These are phyloP conservation scores for Erebia aethiops DNA, from an alignment of 2,888 invertebrate genomes.

Conservation along the genomic window DNA sequence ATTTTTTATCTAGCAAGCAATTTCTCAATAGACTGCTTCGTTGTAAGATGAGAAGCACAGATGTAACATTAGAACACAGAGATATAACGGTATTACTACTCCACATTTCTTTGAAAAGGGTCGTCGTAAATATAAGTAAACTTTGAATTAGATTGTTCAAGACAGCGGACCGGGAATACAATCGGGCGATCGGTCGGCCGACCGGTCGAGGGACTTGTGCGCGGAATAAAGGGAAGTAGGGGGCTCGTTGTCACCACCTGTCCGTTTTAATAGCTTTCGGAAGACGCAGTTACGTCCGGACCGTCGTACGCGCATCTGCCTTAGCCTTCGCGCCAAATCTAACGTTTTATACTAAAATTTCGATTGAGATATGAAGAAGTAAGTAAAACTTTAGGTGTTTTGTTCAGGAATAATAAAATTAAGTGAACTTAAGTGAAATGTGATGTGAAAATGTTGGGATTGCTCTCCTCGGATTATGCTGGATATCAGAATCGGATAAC, in stretches of 20 bases:
- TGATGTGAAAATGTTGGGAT: slow-evolving; percentile 67
- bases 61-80: slow-evolving; percentile 33
- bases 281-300: slow-evolving; percentile 67
- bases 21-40: slow-evolving; percentile 21
- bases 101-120: slow-evolving; percentile 34
- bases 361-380: not conserved
- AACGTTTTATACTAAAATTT: slow-evolving; percentile 31
- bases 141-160: slow-evolving; percentile 34
- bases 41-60: slow-evolving; percentile 30
- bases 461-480: slow-evolving; percentile 66
- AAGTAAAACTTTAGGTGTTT: slow-evolving; percentile 25
- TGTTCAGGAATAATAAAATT: not conserved
- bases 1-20: slow-evolving; percentile 10
- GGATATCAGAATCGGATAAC: slow-evolving; percentile 71
- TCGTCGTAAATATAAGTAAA: slow-evolving; percentile 38
- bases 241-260: slow-evolving; percentile 78
- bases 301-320: slow-evolving; percentile 74
- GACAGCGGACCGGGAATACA: slow-evolving; percentile 26
- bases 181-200: slow-evolving; percentile 47
- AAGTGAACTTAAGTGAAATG: slow-evolving; percentile 31
- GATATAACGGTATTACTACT: slow-evolving; percentile 35
- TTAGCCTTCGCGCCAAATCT: slow-evolving; percentile 63
- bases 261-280: slow-evolving; percentile 75
- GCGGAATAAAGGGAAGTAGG: slow-evolving; percentile 67
- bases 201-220: slow-evolving; percentile 47